Evolutionary conservation across 2,797 vertebrate genomes (phyloP), one percentile per base, ranked within the genome.

Genomic region (Thalassophryne amazonica): DNA sequence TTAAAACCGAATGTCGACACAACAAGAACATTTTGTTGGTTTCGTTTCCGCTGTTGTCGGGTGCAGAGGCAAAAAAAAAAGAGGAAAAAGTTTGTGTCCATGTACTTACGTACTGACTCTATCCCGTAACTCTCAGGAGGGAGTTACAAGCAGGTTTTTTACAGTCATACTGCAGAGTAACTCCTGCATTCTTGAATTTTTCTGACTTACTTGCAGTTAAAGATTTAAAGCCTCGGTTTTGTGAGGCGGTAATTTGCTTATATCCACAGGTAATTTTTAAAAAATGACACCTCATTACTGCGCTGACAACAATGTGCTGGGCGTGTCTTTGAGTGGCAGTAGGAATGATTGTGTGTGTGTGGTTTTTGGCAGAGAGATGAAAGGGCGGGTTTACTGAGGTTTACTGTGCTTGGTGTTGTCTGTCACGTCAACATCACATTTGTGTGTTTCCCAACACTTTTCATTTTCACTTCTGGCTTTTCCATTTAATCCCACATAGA

Each of bases 301-400:
- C 35, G 22, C 14, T 19, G 39, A 11, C 40, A 33, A 27, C 40
- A 20, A 4, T 2, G n/a, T 5, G 43, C 7, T 17, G 48, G 15
- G 33, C 30, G 33, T 5, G 21, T 25, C 33, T 66, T 52, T 68
- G 45, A n/a, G n/a, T n/a, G n/a, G n/a, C n/a, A n/a, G n/a, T n/a
- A n/a, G n/a, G n/a, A n/a, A n/a, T n/a, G n/a, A n/a, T n/a, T n/a
- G n/a, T n/a, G n/a, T n/a, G n/a, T n/a, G n/a, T n/a, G n/a, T n/a
- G n/a, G n/a, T n/a, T n/a, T n/a, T 67, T 59, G 71, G 50, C 59
- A 36, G 6, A 0, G 1, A 55, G 35, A 71, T 67, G 9, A 75
- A 72, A 74, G 52, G 10, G 18, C 33, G 18, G 17, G 5, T 37
- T 45, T 17, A 35, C 20, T n/a, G n/a, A 5, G 19, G 36, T 64